A percentile compares a stretch with the other conserved stretches of the same genome.
phyloP scores from a whole-genome alignment of 2,113 vertebrate genomes.

The Melanerpes formicivorus region DNA sequence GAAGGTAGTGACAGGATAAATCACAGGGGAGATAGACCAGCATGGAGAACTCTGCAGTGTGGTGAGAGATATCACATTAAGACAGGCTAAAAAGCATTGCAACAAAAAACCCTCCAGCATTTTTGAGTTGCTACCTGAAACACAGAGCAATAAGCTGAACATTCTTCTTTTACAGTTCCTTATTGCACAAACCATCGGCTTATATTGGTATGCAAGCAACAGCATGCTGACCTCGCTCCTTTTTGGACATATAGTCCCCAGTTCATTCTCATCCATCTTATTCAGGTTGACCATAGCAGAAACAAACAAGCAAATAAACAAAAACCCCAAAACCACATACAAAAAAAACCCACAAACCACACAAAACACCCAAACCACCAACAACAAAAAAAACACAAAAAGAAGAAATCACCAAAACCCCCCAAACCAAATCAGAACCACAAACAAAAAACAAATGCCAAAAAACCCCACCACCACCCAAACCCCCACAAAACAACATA shows the following conservation, averaged over 20 bases:
- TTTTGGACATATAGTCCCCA: neutral
- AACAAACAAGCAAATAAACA: rapidly evolving
- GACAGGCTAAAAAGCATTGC: neutral
- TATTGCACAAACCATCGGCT: neutral
- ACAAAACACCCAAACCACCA: too few relatives aligned
- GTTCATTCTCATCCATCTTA: neutral
- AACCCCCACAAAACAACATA: too few relatives aligned
- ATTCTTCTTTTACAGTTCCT: neutral
- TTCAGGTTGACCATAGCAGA: neutral
- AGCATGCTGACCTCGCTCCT: neutral
- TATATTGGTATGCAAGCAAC: neutral
- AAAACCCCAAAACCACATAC: too few relatives aligned
- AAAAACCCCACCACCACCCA: too few relatives aligned
- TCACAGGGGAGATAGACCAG: neutral
- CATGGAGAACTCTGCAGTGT: neutral
- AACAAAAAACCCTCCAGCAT: neutral
- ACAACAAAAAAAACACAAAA: neutral
- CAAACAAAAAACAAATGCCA: too few relatives aligned
- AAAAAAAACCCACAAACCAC: too few relatives aligned
- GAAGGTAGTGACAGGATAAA: neutral
- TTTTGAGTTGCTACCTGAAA: neutral
- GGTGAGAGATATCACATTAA: neutral
- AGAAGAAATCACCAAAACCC: too few relatives aligned
- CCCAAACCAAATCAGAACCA: too few relatives aligned
- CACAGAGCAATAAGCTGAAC: neutral